phyloP scores from a whole-genome alignment of 2,888 invertebrate genomes.

The Torymus auratus region DNA sequence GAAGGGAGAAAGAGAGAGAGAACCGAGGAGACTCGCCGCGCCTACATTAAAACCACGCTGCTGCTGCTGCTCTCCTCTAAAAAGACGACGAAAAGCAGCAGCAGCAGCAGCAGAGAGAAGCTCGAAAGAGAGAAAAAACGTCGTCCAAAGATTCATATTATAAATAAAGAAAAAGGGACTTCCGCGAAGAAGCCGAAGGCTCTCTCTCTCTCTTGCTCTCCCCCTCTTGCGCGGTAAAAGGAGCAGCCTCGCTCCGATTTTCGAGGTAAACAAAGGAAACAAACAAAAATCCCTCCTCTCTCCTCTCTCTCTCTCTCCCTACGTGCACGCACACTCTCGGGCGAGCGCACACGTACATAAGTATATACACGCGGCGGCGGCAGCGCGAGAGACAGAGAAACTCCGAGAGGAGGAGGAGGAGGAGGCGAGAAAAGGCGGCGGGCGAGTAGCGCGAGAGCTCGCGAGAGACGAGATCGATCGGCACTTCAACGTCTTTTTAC shows the following conservation, averaged over 20 bases:
- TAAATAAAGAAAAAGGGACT: conserved; percentile 28
- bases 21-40: background rate
- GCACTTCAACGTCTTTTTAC: conserved; percentile 58
- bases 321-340: background rate
- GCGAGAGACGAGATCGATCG: conserved; percentile 55
- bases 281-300: conserved; percentile 57
- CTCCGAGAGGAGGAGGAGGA: background rate
- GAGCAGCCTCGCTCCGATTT: conserved; percentile 58
- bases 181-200: conserved; percentile 44
- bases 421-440: conserved; percentile 39
- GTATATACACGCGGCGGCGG: background rate
- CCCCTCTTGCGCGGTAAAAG: conserved; percentile 40
- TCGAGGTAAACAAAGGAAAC: conserved; percentile 60
- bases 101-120: too few relatives aligned
- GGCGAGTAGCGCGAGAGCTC: conserved; percentile 16
- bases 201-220: conserved; percentile 1
- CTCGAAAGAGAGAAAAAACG: background rate
- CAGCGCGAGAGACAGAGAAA: conserved; percentile 10
- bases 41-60: background rate
- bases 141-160: conserved; percentile 10
- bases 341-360: background rate
- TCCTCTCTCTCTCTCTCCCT: background rate
- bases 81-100: background rate
- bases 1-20: conserved; percentile 8
- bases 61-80: too few relatives aligned